Conservation (phyloP, 2,113 vertebrate genomes). For the Saccopteryx leptura region DNA sequence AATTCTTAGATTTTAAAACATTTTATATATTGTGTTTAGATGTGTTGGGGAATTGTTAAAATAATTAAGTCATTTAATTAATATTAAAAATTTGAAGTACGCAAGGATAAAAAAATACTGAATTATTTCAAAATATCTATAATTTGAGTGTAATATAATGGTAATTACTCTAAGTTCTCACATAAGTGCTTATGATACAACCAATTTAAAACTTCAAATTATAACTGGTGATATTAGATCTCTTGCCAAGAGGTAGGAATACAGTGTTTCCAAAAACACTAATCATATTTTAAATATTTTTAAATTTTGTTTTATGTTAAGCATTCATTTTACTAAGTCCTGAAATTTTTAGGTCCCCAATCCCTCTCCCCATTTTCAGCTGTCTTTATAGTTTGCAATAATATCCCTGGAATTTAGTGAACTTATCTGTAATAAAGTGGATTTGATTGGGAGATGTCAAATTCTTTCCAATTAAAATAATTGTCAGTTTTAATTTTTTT, state of each 20-base stretch:
- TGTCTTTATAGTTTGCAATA: neutral
- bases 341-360: conserved; percentile 8
- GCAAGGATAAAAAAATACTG: conserved; percentile 50
- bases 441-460: conserved; percentile 2
- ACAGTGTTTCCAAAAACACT: neutral
- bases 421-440: neutral
- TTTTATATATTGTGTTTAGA: neutral
- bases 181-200: neutral
- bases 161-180: conserved; percentile 18
- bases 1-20: neutral
- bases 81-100: conserved; percentile 44
- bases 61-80: conserved; percentile 36
- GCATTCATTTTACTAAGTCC: neutral
- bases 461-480: conserved; percentile 54
- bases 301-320: conserved; percentile 3
- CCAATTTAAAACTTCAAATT: conserved; percentile 2
- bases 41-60: conserved; percentile 61
- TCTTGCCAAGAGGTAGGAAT: neutral
- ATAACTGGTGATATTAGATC: neutral
- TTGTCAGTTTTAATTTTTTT: neutral
- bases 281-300: conserved; percentile 12
- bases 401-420: conserved; percentile 27
- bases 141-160: conserved; percentile 61
- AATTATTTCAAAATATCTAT: conserved; percentile 10
- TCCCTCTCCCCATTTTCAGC: neutral